A percentile compares a stretch with the other conserved stretches of the same genome.
phyloP scores from a whole-genome alignment of 2,797 vertebrate species.

The Lophotriccus pileatus region DNA sequence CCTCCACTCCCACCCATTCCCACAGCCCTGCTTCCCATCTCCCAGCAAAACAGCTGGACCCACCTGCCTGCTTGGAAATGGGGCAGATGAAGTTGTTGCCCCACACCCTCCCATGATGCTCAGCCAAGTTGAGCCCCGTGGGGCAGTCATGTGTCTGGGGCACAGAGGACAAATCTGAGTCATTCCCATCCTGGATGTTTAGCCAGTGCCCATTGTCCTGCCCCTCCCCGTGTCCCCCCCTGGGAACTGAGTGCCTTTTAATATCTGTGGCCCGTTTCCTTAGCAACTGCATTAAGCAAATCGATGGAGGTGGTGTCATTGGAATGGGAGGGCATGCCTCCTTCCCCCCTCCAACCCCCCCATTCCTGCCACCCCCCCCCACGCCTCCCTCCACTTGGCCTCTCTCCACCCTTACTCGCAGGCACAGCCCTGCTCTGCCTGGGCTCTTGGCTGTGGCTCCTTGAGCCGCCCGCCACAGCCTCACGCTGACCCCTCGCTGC shows the following conservation, averaged over 20 bases:
- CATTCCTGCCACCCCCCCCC: not conserved
- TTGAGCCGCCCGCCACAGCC: not conserved
- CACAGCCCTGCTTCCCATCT: not conserved
- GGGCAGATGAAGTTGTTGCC: not conserved
- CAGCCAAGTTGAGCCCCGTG: not conserved
- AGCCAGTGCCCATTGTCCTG: slow-evolving; percentile 33
- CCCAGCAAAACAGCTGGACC: not conserved
- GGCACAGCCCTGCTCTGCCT: not conserved
- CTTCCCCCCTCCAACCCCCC: slow-evolving; percentile 21
- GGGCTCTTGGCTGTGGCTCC: not conserved
- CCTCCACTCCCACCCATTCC: accelerated
- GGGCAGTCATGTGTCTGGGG: not conserved
- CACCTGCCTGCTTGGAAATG: not conserved
- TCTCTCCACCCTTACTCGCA: slow-evolving; percentile 12
- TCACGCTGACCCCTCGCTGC: accelerated
- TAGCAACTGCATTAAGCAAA: slow-evolving; percentile 79
- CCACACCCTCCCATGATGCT: not conserved
- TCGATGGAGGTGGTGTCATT: slow-evolving; percentile 84
- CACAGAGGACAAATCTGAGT: slow-evolving; percentile 41
- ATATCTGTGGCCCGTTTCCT: slow-evolving; percentile 70
- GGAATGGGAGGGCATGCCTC: slow-evolving; percentile 72
- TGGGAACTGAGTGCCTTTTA: slow-evolving; percentile 61
- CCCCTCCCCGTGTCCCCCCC: not conserved
- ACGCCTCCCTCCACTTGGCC: not conserved
- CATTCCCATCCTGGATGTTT: slow-evolving; percentile 41